Conservation (phyloP, 2,797 vertebrate genomes). For the Urophycis tenuis region DNA sequence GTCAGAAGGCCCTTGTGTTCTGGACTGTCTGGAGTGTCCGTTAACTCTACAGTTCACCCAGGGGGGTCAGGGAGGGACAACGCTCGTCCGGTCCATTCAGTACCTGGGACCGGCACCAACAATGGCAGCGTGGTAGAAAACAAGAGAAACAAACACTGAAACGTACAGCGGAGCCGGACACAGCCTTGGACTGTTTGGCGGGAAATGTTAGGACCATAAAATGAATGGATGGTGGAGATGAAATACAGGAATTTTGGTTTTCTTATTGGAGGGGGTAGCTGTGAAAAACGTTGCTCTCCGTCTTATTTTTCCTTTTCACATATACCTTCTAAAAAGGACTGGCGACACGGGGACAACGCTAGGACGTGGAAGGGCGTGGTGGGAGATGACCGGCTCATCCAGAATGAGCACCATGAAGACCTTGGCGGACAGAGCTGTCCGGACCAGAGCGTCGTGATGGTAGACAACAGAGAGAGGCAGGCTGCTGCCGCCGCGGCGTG, state of each 20-base stretch:
- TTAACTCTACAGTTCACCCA: slow-evolving; percentile 6
- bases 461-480: neutral
- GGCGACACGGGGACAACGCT: neutral
- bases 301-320: neutral
- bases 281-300: neutral
- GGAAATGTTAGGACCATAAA: slow-evolving; percentile 21
- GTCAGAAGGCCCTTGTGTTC: slow-evolving; percentile 6
- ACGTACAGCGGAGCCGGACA: slow-evolving; percentile 9
- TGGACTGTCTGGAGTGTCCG: neutral
- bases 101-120: neutral
- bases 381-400: too few species aligned
- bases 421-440: too few species aligned
- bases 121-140: slow-evolving; percentile 42
- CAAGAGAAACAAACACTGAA: slow-evolving; percentile 22
- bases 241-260: neutral
- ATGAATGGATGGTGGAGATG: slow-evolving; percentile 11
- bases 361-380: neutral
- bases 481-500: slow-evolving; percentile 27
- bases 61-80: neutral
- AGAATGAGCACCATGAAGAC: neutral
- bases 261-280: neutral
- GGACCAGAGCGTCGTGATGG: neutral
- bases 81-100: slow-evolving; percentile 5
- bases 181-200: slow-evolving; percentile 35
- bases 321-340: neutral